Base-by-base conservation (phyloP, 1,140 invertebrate species). In the Dinothrombium tinctorium region DNA sequence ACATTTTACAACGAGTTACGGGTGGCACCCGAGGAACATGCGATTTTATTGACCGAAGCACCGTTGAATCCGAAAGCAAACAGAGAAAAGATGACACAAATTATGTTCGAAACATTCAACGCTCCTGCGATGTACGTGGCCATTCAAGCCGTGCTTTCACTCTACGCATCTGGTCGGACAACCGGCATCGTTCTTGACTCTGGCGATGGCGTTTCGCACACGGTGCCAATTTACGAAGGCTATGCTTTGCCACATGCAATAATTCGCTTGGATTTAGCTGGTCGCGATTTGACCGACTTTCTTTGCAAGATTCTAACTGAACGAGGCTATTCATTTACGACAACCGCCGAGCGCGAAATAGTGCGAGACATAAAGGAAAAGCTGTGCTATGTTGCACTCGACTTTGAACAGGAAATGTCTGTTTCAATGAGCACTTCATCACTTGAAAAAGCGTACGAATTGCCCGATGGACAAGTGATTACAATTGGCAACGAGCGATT, bases 391-490 rank as follows among this genome's bases (percentile, higher is more conserved):
- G n/a, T n/a, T n/a, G 83, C 82, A 37, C 65, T 86, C 19, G 82
- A 87, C 65, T 87, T 86, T 57, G 82, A 89, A 63, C 80, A 86
- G 63, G 83, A 89, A 65, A 89, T 89, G 82, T 76, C 75, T 53
- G 83, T 79, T 43, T 79, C 80, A 47, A 76, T 80, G 45, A 72
- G 74, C 50, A 77, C 74, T 53, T 78, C 72, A 49, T 80, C 77
- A 7, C 63, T 86, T 51, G 79, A 82, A 60, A 83, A 83, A 61
- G 72, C 69, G 42, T 82, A 82, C 53, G 76, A 82, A 59, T 67
- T 82, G 49, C 79, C 76, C 56, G 78, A 79, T 63, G 79, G 74
- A 50, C 78, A 79, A 61, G 79, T 70, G 42, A 64, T 69, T 51
- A 69, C 64, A 47, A 53, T 54, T 23, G 67, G 67, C 36, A n/a